A percentile compares a stretch with the other conserved stretches of the same genome.
Conservation (phyloP, 2,888 invertebrate species). For the Noctua comes region DNA sequence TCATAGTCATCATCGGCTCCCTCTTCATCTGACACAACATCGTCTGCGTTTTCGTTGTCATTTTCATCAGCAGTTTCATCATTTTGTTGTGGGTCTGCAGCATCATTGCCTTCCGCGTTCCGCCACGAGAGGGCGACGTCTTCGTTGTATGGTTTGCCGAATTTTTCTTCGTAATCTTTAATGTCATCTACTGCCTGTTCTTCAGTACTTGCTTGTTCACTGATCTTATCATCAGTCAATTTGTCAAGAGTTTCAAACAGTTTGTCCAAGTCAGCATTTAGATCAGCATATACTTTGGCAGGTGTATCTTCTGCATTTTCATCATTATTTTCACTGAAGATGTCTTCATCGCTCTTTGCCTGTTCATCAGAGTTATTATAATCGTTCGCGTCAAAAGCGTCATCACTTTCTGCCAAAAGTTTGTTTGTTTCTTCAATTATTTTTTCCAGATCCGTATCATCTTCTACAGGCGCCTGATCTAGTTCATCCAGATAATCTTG, state of each 20-base stretch:
- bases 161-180: slow-evolving; percentile 71
- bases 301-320: slow-evolving; percentile 71
- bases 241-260: slow-evolving; percentile 77
- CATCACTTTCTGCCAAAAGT: slow-evolving; percentile 69
- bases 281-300: slow-evolving; percentile 74
- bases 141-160: slow-evolving; percentile 66
- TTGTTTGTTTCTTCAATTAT: slow-evolving; percentile 61
- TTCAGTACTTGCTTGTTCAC: slow-evolving; percentile 48
- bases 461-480: neutral
- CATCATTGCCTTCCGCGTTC: slow-evolving; percentile 38
- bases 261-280: slow-evolving; percentile 78
- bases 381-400: slow-evolving; percentile 62
- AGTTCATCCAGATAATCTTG: slow-evolving; percentile 39
- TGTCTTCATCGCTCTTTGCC: slow-evolving; percentile 48
- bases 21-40: slow-evolving; percentile 16
- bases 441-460: slow-evolving; percentile 49
- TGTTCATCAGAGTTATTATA: slow-evolving; percentile 53
- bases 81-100: slow-evolving; percentile 11
- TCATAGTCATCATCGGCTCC: slow-evolving; percentile 66
- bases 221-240: slow-evolving; percentile 65
- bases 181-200: slow-evolving; percentile 50
- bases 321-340: slow-evolving; percentile 45
- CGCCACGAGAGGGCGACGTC: slow-evolving; percentile 52
- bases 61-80: slow-evolving; percentile 29
- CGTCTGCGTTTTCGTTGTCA: neutral